Base-by-base conservation (phyloP, 2,797 vertebrate genomes). In the Perodicticus potto region DNA sequence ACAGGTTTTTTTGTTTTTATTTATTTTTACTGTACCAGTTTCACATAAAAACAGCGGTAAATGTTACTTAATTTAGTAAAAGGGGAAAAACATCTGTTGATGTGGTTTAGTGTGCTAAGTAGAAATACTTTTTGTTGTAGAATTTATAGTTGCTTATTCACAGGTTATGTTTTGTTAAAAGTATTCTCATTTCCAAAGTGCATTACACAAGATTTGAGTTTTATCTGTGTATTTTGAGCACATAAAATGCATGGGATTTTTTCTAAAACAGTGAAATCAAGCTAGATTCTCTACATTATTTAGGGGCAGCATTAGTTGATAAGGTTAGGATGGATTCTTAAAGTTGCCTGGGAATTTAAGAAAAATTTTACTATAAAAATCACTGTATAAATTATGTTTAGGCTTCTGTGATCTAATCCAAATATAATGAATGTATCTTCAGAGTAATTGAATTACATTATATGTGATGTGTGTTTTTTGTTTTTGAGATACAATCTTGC, bases 221-320 rank as follows among this genome's bases (percentile, higher is more conserved):
- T 89, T 70, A n/a, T 81, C 3, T 70, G 3, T 89, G 10, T 87
- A 67, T 95, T 96, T 93, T 89, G 67, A 81, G 86, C 37, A 86
- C 34, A 69, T 55, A 61, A 94, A 88, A 57, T 70, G 11, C 10
- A 2, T 95, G 59, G n/a, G 37, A 49, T 77, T 97, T 89, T 94
- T 89, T 34, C 4, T 25, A 3, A 85, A 76, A 77, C 57, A 53
- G 32, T 65, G 45, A 90, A 92, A 77, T 23, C 43, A 73, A 19
- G 19, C 9, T 94, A 23, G 61, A 27, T 69, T 73, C 32, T 17
- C 12, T 78, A 4, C 2, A 1, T 84, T 77, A 63, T 49, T 25
- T 40, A 53, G 14, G 45, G 65, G 49, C 10, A 73, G 11, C 57
- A 67, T 83, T 95, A 87, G 49, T 95, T 72, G 65, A 1, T 40